phyloP scores from a whole-genome alignment of 2,888 invertebrate species.

The Vesta saturnalis region DNA sequence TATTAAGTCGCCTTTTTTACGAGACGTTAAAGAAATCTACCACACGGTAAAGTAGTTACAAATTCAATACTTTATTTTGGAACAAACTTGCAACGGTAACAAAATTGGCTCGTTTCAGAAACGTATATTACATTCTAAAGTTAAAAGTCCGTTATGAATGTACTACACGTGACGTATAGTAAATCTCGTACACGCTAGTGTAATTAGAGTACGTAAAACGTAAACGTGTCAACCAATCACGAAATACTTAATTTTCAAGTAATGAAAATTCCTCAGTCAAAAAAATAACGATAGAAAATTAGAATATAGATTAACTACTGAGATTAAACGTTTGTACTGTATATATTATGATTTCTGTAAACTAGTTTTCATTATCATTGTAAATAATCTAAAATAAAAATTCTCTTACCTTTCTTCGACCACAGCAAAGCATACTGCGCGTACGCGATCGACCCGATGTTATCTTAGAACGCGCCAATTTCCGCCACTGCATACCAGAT shows the following conservation, averaged over 20 bases:
- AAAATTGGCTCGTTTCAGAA: background rate
- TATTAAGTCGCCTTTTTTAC: no score
- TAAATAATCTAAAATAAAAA: constrained; percentile 3
- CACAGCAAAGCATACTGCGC: constrained; percentile 93
- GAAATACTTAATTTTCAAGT: constrained; percentile 10
- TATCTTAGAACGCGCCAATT: constrained; percentile 76
- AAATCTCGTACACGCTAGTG: constrained; percentile 45
- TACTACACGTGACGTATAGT: constrained; percentile 40
- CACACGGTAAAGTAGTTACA: no score
- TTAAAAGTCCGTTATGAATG: constrained; percentile 37
- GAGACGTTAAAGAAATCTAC: no score
- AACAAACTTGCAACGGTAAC: background rate
- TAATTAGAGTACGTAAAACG: constrained; percentile 44
- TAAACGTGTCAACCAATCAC: constrained; percentile 34
- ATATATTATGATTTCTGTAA: background rate
- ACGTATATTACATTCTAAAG: background rate
- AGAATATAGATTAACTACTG: background rate
- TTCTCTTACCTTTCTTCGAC: constrained; percentile 86
- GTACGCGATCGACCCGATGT: constrained; percentile 76
- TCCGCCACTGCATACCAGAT: constrained; percentile 85
- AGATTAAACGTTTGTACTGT: background rate
- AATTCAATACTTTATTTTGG: no score
- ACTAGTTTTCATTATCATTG: background rate
- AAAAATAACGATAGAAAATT: constrained; percentile 11
- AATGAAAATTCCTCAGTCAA: constrained; percentile 22